Conservation (phyloP, 2,888 invertebrate species). For the Campoplex nolae region DNA sequence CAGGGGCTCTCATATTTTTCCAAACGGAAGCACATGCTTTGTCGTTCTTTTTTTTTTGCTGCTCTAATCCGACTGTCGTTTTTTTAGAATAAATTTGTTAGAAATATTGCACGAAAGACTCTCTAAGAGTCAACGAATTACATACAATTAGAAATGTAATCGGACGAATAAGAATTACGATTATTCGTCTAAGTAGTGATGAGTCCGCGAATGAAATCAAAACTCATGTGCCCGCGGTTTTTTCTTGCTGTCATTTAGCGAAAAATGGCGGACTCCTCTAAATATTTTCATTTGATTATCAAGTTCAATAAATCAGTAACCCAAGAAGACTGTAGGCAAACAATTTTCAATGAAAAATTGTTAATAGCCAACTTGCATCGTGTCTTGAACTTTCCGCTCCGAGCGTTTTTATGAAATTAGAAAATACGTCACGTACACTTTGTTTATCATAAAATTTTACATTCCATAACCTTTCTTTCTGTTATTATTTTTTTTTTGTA, state of each 20-base stretch:
- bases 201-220: constrained; percentile 16
- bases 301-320: not conserved
- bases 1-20: not conserved
- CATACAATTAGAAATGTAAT: constrained; percentile 53
- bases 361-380: constrained; percentile 72
- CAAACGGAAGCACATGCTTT: not conserved
- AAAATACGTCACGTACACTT: constrained; percentile 61
- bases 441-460: constrained; percentile 31
- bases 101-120: constrained; percentile 38
- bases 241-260: not conserved
- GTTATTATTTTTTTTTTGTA: constrained; percentile 5
- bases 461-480: constrained; percentile 36
- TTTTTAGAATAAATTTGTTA: constrained; percentile 10
- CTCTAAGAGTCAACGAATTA: constrained; percentile 59
- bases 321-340: not conserved
- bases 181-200: constrained; percentile 33
- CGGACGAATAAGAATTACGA: constrained; percentile 55
- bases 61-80: not conserved
- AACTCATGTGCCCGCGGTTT: not conserved
- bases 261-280: not conserved
- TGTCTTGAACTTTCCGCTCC: constrained; percentile 59
- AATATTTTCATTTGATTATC: not conserved
- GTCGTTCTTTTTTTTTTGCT: not conserved
- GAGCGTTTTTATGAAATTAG: constrained; percentile 67
- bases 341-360: constrained; percentile 54